Base-by-base conservation (phyloP, 1,140 invertebrate genomes). In the Dendrolimus kikuchii region DNA sequence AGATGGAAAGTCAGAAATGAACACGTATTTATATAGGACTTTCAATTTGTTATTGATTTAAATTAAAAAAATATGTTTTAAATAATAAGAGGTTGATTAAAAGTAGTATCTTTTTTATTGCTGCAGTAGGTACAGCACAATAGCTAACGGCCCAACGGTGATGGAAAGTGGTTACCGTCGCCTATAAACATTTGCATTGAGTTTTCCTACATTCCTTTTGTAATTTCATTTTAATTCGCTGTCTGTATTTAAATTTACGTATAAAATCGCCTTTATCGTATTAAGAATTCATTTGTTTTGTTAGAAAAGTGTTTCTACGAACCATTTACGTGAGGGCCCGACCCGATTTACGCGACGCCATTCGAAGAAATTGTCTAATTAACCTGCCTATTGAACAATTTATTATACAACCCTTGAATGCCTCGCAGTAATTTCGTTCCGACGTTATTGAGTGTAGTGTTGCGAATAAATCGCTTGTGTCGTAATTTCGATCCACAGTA, bases 361-460 rank as follows among this genome's bases (percentile, higher is more conserved):
- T 77, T 77, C 64, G 62, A 56, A 68, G 73, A 60, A 73, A 71
- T 71, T 69, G 73, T 77, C 67, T 80, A 80, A 80, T 80, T 80
- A 80, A 80, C 74, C 73, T 77, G 71, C 67, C 74, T 71, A 74
- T 77, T 72, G 62, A 64, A 68, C 62, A 67, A 77, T 77, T 80
- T 80, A 80, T 80, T 69, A 65, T 64, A 54, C 59, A 66, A 60
- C 66, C 66, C 64, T 62, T 57, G 61, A 60, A 64, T 65, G 66
- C 67, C 65, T 68, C 60, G 55, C 41, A 62, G 74, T 67, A 72
- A 74, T 76, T 78, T 69, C 59, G 69, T 50, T 59, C 61, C 60
- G 60, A 55, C 64, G 65, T 70, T 73, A 76, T 77, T 80, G 5
- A 39, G 48, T 69, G 70, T 64, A 53, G 70, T 65, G 62, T 64